A percentile compares a stretch with the other conserved stretches of the same genome.
phyloP scores from a whole-genome alignment of 1,140 invertebrate species.

The Globodera rostochiensis region DNA sequence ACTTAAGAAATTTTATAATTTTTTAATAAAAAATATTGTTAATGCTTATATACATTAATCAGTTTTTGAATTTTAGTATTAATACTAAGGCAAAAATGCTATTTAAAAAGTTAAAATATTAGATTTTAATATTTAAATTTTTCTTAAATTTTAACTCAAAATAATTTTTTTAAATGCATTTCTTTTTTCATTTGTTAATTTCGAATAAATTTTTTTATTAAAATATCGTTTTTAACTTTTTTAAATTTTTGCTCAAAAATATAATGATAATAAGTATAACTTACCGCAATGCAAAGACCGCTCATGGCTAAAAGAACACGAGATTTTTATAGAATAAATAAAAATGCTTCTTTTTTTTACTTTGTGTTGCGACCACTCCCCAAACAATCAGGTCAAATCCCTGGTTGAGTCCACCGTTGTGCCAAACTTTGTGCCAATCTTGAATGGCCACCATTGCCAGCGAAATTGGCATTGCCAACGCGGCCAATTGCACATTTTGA shows the following conservation, averaged over 20 bases:
- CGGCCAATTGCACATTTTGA: slow-evolving; percentile 83
- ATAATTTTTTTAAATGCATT: too few relatives aligned
- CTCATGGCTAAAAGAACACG: slow-evolving; percentile 70
- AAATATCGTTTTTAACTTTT: too few relatives aligned
- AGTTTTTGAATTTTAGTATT: too few relatives aligned
- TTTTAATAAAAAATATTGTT: background rate
- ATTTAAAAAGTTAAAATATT: too few relatives aligned
- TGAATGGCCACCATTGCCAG: background rate
- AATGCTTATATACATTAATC: too few relatives aligned
- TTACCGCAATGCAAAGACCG: slow-evolving; percentile 81
- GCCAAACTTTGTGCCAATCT: slow-evolving; percentile 40
- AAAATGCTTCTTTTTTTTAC: background rate
- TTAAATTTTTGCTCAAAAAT: too few relatives aligned
- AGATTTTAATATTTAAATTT: too few relatives aligned
- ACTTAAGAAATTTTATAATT: background rate
- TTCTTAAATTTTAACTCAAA: too few relatives aligned
- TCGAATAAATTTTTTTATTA: too few relatives aligned
- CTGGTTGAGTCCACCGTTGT: slow-evolving; percentile 65
- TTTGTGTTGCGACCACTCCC: slow-evolving; percentile 80
- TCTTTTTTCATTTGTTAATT: too few relatives aligned
- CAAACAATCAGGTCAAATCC: slow-evolving; percentile 82
- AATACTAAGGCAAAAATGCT: too few relatives aligned
- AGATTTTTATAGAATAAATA: background rate
- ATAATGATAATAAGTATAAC: background rate
- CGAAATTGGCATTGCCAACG: slow-evolving; percentile 71